Evolutionary conservation across 2,797 vertebrate species (phyloP), one percentile per base, ranked within the genome.

Genomic region (Hipposideros larvatus): DNA sequence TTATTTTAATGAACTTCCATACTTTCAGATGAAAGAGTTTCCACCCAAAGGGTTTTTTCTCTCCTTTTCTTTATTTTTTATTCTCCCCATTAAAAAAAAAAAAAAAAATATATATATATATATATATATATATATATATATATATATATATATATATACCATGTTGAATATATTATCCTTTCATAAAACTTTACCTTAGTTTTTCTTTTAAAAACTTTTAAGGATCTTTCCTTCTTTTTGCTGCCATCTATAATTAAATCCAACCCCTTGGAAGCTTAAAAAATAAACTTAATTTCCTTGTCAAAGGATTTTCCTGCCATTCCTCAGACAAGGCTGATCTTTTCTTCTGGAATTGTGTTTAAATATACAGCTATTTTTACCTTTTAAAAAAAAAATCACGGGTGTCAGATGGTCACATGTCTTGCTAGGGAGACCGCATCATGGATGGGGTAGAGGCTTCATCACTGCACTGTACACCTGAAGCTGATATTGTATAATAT

Each of bases 171-270:
- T 66, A 37, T 90, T 94, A 87, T 61, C 57, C 46, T 73, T 87
- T 87, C 74, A 92, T 77, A 77, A 95, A 70, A 85, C 61, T 5
- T 84, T 83, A 57, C 26, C 51, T 91, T 79, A 70, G 51, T 53
- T 95, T 83, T 90, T 70, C 57, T 87, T 89, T 53, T 74, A 68
- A 75, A 91, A 90, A 61, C 21, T 70, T 93, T 59, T 22, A 92
- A 75, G 18, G 19, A 73, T 82, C 11, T 70, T 94, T 96, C 71
- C 26, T 97, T 41, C 75, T 95, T 41, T 95, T 96, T 97, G 91
- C 71, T 90, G 87, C 68, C 94, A 94, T 93, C 43, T 85, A 57
- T 77, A 97, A 97, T 96, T 91, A 96, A 97, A 89, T 90, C 68
- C 70, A 86, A 88, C 11, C 28, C 5, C 71, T 95, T 78, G 5